Conservation (phyloP, 2,113 vertebrate species). For the Pogonocichla stellata region DNA sequence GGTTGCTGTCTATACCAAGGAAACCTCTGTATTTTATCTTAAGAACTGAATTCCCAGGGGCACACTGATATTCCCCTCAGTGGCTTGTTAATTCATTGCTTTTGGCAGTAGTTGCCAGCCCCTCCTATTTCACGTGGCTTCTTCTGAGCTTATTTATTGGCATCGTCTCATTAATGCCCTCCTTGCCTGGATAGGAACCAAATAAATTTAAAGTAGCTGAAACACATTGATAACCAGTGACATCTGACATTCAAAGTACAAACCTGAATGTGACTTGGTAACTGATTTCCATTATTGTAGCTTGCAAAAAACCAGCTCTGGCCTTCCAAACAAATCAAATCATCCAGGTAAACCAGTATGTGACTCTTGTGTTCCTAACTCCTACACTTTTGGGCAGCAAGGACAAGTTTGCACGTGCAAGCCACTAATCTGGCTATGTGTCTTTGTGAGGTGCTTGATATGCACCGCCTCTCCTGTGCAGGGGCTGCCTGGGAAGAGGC, state of each 20-base stretch:
- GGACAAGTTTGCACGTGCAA: constrained; percentile 2
- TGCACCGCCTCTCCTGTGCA: not conserved
- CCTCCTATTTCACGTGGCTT: not conserved
- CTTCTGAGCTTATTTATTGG: not conserved
- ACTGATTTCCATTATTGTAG: not conserved
- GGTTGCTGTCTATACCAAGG: not conserved
- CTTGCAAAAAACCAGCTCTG: not conserved
- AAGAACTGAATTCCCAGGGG: not conserved
- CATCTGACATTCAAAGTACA: not conserved
- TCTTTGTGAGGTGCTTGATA: not conserved
- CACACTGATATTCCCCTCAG: not conserved
- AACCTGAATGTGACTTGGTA: not conserved
- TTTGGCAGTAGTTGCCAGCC: not conserved
- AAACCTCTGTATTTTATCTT: not conserved
- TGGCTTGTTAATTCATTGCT: not conserved
- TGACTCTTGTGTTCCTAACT: not conserved
- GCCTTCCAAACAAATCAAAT: not conserved
- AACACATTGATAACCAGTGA: not conserved
- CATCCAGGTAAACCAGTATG: not conserved
- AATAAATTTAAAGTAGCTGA: not conserved
- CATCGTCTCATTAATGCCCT: not conserved
- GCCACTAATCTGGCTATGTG: not conserved
- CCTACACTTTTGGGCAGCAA: not conserved
- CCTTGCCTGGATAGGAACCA: not conserved
- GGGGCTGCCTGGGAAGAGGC: not conserved